Evolutionary conservation across 2,888 invertebrate genomes (phyloP), one percentile per base, ranked within the genome.

Genomic region (Capitulum mitella): DNA sequence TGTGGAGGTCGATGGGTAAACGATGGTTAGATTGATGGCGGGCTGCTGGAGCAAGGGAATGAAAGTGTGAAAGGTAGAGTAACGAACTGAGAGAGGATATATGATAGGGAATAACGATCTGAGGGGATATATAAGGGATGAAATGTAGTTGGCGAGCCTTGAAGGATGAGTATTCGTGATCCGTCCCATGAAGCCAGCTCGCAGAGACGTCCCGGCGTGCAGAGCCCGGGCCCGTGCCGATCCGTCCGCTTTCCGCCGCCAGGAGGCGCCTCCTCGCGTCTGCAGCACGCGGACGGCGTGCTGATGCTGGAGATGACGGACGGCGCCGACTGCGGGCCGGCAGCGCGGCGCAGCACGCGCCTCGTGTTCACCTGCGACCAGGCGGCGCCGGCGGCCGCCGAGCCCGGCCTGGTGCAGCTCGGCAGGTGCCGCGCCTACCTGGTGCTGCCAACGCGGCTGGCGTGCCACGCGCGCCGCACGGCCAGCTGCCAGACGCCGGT

Each of bases 331-430:
- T 61, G 61, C 61, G 61, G 61, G 1, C 32, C 16, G 61, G 10
- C 61, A 16, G 32, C 32, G n/a, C 10, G 16, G 14, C 14, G 16
- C 16, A 12, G 32, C 32, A 61, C 32, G 3, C 61, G 32, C 14
- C n/a, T 61, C 32, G 61, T 32, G 61, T 32, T 61, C 32, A 61
- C 61, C n/a, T 61, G 61, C n/a, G 32, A 61, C 61, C 61, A 61
- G 61, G 5, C 14, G 61, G 61, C 61, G 32, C 1, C 61, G 32
- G 32, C 61, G 32, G 61, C 61, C 61, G 61, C 14, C 61, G 61
- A 32, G 32, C 32, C 32, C 1, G 61, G 61, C 61, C 61, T 61
- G 61, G 61, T 61, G 61, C 32, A 16, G 14, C 61, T 61, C 14
- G n/a, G n/a, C 58, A 32, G 32, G 32, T 61, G 61, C 32, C 12